Percentiles rank a stretch among this genome's conserved stretches.
phyloP scores from a whole-genome alignment of 2,797 vertebrate genomes.

The Melanogrammus aeglefinus region DNA sequence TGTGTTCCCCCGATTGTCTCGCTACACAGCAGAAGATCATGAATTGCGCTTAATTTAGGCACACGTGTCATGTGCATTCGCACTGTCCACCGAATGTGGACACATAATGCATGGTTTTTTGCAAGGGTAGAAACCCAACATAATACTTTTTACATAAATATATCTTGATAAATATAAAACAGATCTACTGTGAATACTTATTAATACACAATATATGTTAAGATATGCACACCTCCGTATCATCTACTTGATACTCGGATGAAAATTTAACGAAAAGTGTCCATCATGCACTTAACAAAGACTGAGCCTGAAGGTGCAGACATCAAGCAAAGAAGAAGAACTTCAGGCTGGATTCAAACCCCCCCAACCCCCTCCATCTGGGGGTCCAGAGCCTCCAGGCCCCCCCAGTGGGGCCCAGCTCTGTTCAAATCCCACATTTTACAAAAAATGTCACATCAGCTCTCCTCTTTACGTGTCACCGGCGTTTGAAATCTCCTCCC shows the following conservation, averaged over 20 bases:
- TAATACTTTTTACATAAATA: background rate
- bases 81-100: background rate
- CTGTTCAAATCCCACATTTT: constrained; percentile 50
- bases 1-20: background rate
- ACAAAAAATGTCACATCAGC: constrained; percentile 46
- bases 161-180: background rate
- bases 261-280: background rate
- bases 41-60: background rate
- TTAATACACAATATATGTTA: background rate
- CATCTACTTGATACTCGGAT: too few species aligned
- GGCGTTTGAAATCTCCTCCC: constrained; percentile 47
- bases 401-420: background rate
- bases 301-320: background rate
- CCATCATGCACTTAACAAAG: background rate
- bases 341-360: background rate
- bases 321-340: background rate
- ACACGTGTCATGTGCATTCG: background rate
- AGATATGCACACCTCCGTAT: background rate
- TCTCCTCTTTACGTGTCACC: constrained; percentile 52
- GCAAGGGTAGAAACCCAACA: too few species aligned
- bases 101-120: too few species aligned
- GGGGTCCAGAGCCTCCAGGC: too few species aligned
- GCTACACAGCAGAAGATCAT: background rate
- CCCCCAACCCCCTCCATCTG: too few species aligned
- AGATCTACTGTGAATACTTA: background rate